Percentiles rank a stretch among this genome's conserved stretches.
Conservation (phyloP, 2,113 vertebrate species). For the Mystacornis crossleyi region DNA sequence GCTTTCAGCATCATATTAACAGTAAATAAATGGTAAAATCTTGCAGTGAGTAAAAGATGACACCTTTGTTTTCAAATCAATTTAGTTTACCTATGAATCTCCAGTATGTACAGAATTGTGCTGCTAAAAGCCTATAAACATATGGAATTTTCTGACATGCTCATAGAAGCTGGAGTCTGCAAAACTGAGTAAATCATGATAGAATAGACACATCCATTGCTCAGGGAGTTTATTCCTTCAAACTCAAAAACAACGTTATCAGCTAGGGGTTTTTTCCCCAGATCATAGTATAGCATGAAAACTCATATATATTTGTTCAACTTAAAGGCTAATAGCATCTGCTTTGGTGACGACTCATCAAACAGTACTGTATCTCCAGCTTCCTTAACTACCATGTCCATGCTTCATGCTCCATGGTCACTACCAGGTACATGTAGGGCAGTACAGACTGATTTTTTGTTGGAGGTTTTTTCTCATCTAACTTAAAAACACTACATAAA, state of each 20-base stretch:
- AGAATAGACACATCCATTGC: not conserved
- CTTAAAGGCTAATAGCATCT: not conserved
- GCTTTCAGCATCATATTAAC: not conserved
- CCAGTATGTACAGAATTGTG: not conserved
- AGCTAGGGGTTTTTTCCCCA: not conserved
- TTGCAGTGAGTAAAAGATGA: not conserved
- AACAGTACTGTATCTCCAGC: not conserved
- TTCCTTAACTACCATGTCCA: not conserved
- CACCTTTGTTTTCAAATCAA: not conserved
- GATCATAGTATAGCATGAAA: not conserved
- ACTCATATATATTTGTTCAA: accelerated
- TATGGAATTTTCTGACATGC: not conserved
- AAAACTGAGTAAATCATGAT: not conserved
- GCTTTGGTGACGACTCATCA: not conserved
- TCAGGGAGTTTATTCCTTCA: not conserved
- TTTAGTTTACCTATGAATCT: not conserved
- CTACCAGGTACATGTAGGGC: not conserved
- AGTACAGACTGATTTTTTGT: not conserved
- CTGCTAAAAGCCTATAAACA: not conserved
- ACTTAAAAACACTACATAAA: not conserved
- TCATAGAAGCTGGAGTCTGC: not conserved
- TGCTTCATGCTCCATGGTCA: not conserved
- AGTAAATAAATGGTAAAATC: not conserved
- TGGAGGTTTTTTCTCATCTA: not conserved
- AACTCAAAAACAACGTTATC: not conserved